A percentile compares a stretch with the other conserved stretches of the same genome.
Conservation (phyloP, 2,888 invertebrate genomes). For the Drymonia ruficornis region DNA sequence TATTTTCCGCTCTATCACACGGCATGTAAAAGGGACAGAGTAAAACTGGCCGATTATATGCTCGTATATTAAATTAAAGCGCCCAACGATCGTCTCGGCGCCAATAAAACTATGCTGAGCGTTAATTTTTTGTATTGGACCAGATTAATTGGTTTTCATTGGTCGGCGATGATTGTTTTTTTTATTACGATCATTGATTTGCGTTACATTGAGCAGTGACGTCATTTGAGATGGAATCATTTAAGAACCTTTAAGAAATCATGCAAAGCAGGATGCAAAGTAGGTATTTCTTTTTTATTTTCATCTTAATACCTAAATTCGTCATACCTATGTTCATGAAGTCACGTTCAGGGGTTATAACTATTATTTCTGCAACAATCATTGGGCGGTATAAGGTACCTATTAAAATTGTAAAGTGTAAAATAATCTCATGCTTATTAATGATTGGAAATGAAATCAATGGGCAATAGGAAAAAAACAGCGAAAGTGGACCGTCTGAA, state of each 20-base stretch:
- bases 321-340: neutral
- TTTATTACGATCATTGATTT: conserved; percentile 49
- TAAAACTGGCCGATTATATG: conserved; percentile 44
- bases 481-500: neutral
- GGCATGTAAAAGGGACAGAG: conserved; percentile 37
- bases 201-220: conserved; percentile 5
- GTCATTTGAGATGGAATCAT: neutral
- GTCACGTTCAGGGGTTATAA: neutral
- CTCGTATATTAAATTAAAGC: conserved; percentile 66
- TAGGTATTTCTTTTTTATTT: neutral
- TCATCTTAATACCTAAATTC: too few relatives aligned
- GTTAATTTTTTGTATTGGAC: conserved; percentile 57
- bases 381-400: neutral
- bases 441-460: neutral
- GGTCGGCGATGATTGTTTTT: conserved; percentile 49
- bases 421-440: neutral
- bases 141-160: conserved; percentile 71
- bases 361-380: neutral
- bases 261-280: neutral
- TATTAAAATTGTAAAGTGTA: neutral
- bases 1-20: conserved; percentile 35
- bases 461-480: neutral
- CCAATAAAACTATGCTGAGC: conserved; percentile 63
- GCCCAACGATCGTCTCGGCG: conserved; percentile 58
- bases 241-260: too few relatives aligned